Percentiles rank a stretch among this genome's conserved stretches.
These are phyloP conservation scores for Misgurnus mizolepis DNA, from an alignment of 2,113 vertebrate species.

Conservation along the genomic window DNA sequence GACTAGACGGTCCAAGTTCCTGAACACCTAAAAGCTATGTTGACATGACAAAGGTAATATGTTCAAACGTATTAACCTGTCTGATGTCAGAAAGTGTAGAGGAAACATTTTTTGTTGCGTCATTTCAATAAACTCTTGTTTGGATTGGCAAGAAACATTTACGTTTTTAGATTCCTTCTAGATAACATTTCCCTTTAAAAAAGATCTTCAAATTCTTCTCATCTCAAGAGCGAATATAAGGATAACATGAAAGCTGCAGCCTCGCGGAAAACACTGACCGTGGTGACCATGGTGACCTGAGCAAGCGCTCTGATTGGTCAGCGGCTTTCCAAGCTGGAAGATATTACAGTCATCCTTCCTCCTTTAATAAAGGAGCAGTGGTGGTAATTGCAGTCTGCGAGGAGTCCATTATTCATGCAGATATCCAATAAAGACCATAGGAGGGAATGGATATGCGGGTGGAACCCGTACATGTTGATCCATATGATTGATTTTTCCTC, in stretches of 20 bases:
- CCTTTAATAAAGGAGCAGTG: constrained; percentile 74
- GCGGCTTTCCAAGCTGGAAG: neutral
- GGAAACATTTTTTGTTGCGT: neutral
- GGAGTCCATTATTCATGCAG: constrained; percentile 76
- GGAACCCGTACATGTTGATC: constrained; percentile 70
- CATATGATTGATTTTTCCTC: constrained; percentile 75
- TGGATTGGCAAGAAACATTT: neutral
- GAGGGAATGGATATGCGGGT: constrained; percentile 49
- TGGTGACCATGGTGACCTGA: constrained; percentile 55
- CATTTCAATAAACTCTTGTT: neutral
- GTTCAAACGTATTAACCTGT: neutral
- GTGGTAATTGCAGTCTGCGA: constrained; percentile 75
- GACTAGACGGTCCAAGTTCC: too few species aligned
- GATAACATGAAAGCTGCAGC: neutral
- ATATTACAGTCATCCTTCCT: constrained; percentile 28
- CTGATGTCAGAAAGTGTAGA: neutral
- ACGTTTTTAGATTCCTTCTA: too few species aligned
- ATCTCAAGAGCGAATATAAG: neutral
- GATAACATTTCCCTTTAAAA: too few species aligned
- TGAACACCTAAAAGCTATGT: neutral
- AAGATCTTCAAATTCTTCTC: neutral
- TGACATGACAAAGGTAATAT: neutral
- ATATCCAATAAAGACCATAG: constrained; percentile 71
- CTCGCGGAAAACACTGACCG: constrained; percentile 20
- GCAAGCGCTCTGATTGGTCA: constrained; percentile 50